A percentile compares a stretch with the other conserved stretches of the same genome.
phyloP scores from a whole-genome alignment of 2,113 vertebrate genomes.

The Colaptes auratus region DNA sequence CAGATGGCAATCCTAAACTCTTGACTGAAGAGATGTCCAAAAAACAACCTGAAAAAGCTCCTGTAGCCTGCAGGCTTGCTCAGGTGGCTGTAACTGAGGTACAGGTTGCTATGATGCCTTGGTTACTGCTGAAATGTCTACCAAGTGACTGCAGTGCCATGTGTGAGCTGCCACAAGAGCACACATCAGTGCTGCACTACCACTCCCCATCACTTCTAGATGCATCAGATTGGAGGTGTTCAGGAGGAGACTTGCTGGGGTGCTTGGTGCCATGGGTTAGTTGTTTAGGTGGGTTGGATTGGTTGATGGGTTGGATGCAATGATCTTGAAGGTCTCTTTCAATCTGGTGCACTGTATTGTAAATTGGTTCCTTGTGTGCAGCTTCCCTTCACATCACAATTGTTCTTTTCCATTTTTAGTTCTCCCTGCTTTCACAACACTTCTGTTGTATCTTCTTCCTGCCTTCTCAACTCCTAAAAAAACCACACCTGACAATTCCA shows the following conservation, averaged over 20 bases:
- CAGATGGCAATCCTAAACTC: neutral
- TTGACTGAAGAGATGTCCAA: neutral
- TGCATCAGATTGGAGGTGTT: no score
- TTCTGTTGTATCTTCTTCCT: neutral
- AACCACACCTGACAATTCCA: neutral
- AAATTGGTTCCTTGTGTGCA: neutral
- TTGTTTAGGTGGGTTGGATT: no score
- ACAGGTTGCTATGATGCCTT: neutral
- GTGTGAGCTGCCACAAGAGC: neutral
- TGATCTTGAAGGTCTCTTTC: no score
- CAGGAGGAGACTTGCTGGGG: no score
- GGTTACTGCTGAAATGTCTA: neutral
- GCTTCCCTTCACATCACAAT: neutral
- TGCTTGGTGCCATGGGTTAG: no score
- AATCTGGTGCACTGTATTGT: no score
- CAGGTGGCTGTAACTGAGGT: neutral
- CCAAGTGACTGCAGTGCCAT: neutral
- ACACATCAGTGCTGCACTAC: neutral
- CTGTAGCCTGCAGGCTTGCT: neutral
- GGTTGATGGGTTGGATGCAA: no score
- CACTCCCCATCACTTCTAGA: neutral
- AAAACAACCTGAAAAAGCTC: neutral
- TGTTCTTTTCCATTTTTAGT: neutral
- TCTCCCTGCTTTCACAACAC: neutral
- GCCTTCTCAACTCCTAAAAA: neutral